These are phyloP conservation scores for Leptopilina myrica DNA, from an alignment of 2,888 invertebrate species.

Conservation along the genomic window DNA sequence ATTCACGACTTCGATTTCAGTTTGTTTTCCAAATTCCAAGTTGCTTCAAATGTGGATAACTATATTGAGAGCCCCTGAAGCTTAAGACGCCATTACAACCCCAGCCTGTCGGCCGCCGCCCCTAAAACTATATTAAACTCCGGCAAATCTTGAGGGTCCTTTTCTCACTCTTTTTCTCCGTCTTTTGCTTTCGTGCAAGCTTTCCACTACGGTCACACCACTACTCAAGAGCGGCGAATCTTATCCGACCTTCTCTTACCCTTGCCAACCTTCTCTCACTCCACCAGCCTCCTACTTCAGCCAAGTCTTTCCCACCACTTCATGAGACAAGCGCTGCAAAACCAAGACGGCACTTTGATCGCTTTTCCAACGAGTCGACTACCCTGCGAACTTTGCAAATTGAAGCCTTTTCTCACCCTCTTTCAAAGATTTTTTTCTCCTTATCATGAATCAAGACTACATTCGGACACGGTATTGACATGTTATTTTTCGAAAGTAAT, in stretches of 20 bases:
- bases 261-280: slow-evolving; percentile 52
- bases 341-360: slow-evolving; percentile 72
- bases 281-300: slow-evolving; percentile 45
- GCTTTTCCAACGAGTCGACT: slow-evolving; percentile 61
- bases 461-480: neutral
- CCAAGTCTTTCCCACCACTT: slow-evolving; percentile 40
- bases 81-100: slow-evolving; percentile 77
- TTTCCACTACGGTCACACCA: slow-evolving; percentile 42
- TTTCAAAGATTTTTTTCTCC: slow-evolving; percentile 20
- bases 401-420: slow-evolving; percentile 48
- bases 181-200: slow-evolving; percentile 52
- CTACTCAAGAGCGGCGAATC: slow-evolving; percentile 48
- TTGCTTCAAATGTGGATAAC: slow-evolving; percentile 4
- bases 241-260: slow-evolving; percentile 50
- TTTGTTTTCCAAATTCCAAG: neutral
- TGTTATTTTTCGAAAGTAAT: neutral
- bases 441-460: slow-evolving; percentile 13
- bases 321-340: slow-evolving; percentile 55
- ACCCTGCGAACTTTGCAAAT: slow-evolving; percentile 54
- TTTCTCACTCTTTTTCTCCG: slow-evolving; percentile 60
- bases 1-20: slow-evolving; percentile 23
- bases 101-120: slow-evolving; percentile 71
- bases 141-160: slow-evolving; percentile 74
- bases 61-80: slow-evolving; percentile 71
- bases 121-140: slow-evolving; percentile 77